A percentile compares a stretch with the other conserved stretches of the same genome.
These are phyloP conservation scores for Poecile montanus DNA, from an alignment of 2,797 vertebrate species.

Conservation along the genomic window DNA sequence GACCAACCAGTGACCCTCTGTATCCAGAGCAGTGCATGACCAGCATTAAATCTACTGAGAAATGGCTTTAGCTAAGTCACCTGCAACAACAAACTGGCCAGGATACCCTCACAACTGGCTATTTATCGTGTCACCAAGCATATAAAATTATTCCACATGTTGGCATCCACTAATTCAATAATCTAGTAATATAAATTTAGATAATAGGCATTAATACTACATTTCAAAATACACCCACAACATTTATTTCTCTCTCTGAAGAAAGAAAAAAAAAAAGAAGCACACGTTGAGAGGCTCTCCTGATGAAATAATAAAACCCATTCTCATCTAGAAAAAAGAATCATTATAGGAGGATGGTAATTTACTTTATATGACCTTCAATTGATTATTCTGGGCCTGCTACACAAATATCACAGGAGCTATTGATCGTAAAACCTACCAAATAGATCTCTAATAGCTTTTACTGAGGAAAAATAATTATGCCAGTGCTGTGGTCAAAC, in stretches of 20 bases:
- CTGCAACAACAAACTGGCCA: not conserved
- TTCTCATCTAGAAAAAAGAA: constrained; percentile 86
- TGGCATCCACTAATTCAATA: constrained; percentile 74
- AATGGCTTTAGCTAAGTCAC: constrained; percentile 56
- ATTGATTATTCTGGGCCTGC: constrained; percentile 88
- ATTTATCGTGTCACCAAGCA: constrained; percentile 68
- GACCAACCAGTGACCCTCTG: not conserved
- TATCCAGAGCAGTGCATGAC: not conserved
- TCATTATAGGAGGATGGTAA: constrained; percentile 88
- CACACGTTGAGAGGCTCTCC: constrained; percentile 70
- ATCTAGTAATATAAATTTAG: constrained; percentile 73
- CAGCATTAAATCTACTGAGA: constrained; percentile 42
- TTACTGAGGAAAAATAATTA: constrained; percentile 86
- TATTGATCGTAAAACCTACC: constrained; percentile 90
- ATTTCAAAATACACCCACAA: constrained; percentile 64
- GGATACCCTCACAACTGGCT: constrained; percentile 8
- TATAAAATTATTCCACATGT: constrained; percentile 68
- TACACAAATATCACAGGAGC: constrained; percentile 91
- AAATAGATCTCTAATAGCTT: constrained; percentile 91
- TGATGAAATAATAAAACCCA: constrained; percentile 88
- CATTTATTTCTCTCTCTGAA: constrained; percentile 64
- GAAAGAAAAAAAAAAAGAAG: constrained; percentile 22
- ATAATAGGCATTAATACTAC: constrained; percentile 72
- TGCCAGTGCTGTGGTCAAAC: constrained; percentile 83
- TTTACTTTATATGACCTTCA: constrained; percentile 90